A percentile compares a stretch with the other conserved stretches of the same genome.
Conservation (phyloP, 2,797 vertebrate species). For the Hippoglossus hippoglossus region DNA sequence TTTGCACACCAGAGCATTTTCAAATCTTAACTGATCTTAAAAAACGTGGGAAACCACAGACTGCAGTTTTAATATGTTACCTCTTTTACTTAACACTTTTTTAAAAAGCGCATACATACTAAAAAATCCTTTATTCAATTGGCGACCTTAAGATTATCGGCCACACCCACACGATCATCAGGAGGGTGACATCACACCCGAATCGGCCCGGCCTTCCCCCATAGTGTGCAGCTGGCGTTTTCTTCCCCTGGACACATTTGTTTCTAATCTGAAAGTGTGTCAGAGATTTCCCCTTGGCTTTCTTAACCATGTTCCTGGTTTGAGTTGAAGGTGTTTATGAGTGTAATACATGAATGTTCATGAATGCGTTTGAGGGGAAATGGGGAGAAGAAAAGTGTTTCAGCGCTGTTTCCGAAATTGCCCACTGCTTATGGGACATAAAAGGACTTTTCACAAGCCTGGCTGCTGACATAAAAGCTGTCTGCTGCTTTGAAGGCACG, state of each 20-base stretch:
- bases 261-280: slow-evolving; percentile 7
- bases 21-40: too few relatives aligned
- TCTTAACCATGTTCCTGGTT: slow-evolving; percentile 5
- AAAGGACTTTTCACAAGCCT: slow-evolving; percentile 53
- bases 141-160: too few relatives aligned
- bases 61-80: too few relatives aligned
- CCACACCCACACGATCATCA: too few relatives aligned
- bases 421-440: slow-evolving; percentile 49
- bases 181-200: too few relatives aligned
- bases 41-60: too few relatives aligned
- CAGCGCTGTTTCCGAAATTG: slow-evolving; percentile 41
- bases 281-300: neutral
- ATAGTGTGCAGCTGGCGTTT: too few relatives aligned
- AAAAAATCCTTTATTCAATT: too few relatives aligned
- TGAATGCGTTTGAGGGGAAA: slow-evolving; percentile 28
- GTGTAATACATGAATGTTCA: neutral
- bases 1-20: too few relatives aligned
- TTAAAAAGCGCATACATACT: too few relatives aligned
- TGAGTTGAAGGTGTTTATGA: slow-evolving; percentile 45
- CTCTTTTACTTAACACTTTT: too few relatives aligned
- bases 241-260: neutral
- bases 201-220: too few relatives aligned
- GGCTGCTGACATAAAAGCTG: slow-evolving; percentile 66
- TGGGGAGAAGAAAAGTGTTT: slow-evolving; percentile 3
- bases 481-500: slow-evolving; percentile 66